Evolutionary conservation across 2,888 invertebrate genomes (phyloP), one percentile per base, ranked within the genome.

Genomic region (Lepidonotus clava): DNA sequence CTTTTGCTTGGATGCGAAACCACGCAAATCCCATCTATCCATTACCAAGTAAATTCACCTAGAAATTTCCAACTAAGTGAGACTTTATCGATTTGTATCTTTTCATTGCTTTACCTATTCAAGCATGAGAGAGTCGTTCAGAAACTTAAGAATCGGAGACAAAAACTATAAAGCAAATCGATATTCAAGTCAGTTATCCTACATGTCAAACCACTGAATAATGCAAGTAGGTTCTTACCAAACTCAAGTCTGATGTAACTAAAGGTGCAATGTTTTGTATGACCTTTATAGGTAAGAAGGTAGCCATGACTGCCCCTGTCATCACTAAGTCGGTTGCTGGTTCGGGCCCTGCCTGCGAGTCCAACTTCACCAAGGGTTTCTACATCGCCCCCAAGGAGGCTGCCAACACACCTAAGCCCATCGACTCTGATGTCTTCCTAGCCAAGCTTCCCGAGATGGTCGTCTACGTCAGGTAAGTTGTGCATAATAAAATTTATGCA

Each of bases 301-400:
- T 88, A 32, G 84, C 84, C 36, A 88, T 88, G 88, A 88, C 88
- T 24, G 86, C 86, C n/a, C 88, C 88, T 24, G 88, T 88, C 18
- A n/a, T 84, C 38, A 85, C 83, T 0, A 86, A 80, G 28, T n/a
- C 87, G 24, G 46, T 76, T 21, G 86, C 87, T 56, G 88, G 88
- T 21, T 71, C 28, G 5, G 88, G 88, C 32, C 88, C 88, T 21
- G 86, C 76, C 86, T 88, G 87, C 83, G 86, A 86, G 36, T 86
- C 84, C 83, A 77, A 87, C 67, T 86, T 88, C 85, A 85, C 86
- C 85, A 88, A 87, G 88, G 84, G 86, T 40, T 89, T 76, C 76
- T 76, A 40, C 36, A 38, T 76, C 14, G 76, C 76, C 40, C 38
- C 36, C 14, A 11, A 6, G 11, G 40, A 40, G 18, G 36, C 36